Percentiles rank a stretch among this genome's conserved stretches.
Evolutionary conservation across 2,797 vertebrate species (phyloP).

Genomic region (Silurus aristotelis): DNA sequence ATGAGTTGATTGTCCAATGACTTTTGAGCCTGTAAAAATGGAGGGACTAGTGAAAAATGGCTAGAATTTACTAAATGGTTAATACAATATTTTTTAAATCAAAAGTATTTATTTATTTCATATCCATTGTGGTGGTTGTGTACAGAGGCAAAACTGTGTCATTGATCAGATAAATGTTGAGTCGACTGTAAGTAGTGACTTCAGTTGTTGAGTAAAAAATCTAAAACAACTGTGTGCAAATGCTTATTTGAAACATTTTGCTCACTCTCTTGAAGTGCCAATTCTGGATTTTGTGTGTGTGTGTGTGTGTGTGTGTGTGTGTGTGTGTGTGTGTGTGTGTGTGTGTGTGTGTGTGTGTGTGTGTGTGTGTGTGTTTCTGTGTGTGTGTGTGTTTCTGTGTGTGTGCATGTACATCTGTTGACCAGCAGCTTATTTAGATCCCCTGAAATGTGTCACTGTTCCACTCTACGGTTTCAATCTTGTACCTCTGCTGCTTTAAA

Average conservation of each 20-base stretch:
- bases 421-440: slow-evolving; percentile 18
- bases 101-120: background rate
- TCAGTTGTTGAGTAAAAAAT: background rate
- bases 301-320: background rate
- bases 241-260: background rate
- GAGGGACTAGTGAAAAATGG: too few species aligned
- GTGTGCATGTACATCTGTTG: background rate
- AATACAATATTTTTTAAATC: background rate
- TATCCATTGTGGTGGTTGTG: background rate
- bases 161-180: background rate
- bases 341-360: background rate
- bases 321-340: background rate
- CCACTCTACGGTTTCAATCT: slow-evolving; percentile 15
- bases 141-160: background rate
- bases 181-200: background rate
- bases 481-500: slow-evolving; percentile 5
- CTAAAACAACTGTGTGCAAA: background rate
- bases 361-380: background rate
- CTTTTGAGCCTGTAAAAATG: too few species aligned
- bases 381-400: background rate
- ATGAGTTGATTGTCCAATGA: too few species aligned
- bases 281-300: background rate
- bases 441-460: slow-evolving; percentile 16
- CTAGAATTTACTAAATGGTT: background rate
- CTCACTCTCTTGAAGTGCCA: background rate